Conservation (phyloP, 2,888 invertebrate species). For the Agonopterix arenella region DNA sequence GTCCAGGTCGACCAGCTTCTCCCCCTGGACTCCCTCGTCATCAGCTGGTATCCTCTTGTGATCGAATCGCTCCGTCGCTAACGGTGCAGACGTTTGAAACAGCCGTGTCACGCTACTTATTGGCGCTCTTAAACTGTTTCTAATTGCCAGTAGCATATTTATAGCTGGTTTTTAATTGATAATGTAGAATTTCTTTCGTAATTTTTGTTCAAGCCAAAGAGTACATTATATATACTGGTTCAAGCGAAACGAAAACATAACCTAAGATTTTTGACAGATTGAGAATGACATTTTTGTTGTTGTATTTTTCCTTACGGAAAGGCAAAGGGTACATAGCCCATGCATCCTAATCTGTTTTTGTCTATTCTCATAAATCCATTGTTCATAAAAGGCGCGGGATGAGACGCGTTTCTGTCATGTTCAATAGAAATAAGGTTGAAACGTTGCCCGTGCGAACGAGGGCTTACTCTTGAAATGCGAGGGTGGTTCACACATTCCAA, state of each 20-base stretch:
- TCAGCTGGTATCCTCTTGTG: conserved; percentile 62
- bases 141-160: conserved; percentile 48
- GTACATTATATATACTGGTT: no score
- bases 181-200: not conserved
- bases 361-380: no score
- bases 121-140: conserved; percentile 37
- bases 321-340: no score
- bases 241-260: conserved; percentile 10
- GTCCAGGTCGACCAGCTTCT: conserved; percentile 84
- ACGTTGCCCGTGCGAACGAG: no score
- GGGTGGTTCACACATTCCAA: no score
- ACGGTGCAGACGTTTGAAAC: conserved; percentile 45
- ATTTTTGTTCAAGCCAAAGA: not conserved
- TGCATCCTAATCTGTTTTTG: no score
- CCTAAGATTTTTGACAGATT: conserved; percentile 1
- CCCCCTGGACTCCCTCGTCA: conserved; percentile 89
- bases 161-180: conserved; percentile 5
- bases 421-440: no score
- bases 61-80: conserved; percentile 52
- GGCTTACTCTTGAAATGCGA: no score
- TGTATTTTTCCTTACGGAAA: no score
- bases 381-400: no score
- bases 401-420: no score
- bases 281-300: not conserved
- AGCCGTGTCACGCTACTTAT: conserved; percentile 32